Conservation (phyloP, 2,113 vertebrate genomes). For the Heterochromis multidens region DNA sequence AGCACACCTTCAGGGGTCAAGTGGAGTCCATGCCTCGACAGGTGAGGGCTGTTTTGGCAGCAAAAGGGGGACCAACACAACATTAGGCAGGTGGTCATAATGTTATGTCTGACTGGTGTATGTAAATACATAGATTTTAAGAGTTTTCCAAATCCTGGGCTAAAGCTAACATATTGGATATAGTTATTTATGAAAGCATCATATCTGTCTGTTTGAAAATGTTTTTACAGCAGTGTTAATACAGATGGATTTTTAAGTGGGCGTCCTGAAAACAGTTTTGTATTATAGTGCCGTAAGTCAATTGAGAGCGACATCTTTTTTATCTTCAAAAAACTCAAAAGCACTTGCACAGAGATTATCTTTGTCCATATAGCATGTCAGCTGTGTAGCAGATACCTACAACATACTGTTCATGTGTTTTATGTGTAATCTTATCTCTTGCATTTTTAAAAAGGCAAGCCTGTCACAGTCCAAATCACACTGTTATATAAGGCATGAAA, state of each 20-base stretch:
- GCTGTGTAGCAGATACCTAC: not conserved
- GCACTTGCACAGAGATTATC: not conserved
- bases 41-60: too few species aligned
- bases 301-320: too few species aligned
- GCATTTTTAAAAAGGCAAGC: conserved; percentile 8
- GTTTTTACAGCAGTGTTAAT: not conserved
- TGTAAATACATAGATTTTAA: not conserved
- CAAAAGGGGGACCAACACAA: not conserved
- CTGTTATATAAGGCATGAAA: not conserved
- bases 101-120: not conserved
- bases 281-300: too few species aligned
- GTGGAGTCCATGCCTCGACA: not conserved
- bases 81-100: not conserved
- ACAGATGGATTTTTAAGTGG: not conserved
- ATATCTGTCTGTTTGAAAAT: not conserved
- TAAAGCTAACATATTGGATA: not conserved
- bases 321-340: not conserved
- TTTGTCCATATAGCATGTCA: not conserved
- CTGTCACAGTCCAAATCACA: not conserved
- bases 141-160: not conserved
- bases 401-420: not conserved
- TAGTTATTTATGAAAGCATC: not conserved
- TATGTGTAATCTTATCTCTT: not conserved
- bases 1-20: not conserved
- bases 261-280: too few species aligned